A percentile compares a stretch with the other conserved stretches of the same genome.
Conservation (phyloP, 2,797 vertebrate genomes). For the Chiloscyllium punctatum region DNA sequence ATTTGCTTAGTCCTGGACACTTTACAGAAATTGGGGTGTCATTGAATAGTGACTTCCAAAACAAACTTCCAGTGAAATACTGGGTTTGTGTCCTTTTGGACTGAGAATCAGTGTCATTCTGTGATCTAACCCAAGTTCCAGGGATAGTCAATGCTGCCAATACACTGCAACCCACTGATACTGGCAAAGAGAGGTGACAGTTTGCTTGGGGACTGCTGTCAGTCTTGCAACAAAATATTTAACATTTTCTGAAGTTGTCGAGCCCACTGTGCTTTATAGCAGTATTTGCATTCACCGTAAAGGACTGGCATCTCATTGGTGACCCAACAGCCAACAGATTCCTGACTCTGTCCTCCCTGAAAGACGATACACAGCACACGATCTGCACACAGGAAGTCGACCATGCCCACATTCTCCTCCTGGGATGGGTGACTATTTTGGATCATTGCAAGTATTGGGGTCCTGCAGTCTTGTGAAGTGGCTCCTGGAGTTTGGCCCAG, state of each 20-base stretch:
- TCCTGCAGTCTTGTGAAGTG: no score
- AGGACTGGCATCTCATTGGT: background rate
- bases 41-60: background rate
- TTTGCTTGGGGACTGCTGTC: background rate
- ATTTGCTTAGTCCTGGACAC: no score
- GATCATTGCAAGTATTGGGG: background rate
- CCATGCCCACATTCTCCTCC: no score
- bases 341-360: background rate
- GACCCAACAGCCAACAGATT: background rate
- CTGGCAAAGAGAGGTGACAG: background rate
- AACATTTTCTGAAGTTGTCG: background rate
- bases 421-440: background rate
- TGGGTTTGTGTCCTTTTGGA: background rate
- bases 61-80: background rate
- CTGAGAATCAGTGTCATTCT: background rate
- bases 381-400: no score
- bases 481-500: no score
- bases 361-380: no score
- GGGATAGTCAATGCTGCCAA: background rate
- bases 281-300: background rate
- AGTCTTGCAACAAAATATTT: background rate
- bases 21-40: background rate
- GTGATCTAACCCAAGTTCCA: background rate
- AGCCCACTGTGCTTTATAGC: background rate
- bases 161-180: background rate